Evolutionary conservation across 2,797 vertebrate genomes (phyloP).

Genomic region (Catharus ustulatus): DNA sequence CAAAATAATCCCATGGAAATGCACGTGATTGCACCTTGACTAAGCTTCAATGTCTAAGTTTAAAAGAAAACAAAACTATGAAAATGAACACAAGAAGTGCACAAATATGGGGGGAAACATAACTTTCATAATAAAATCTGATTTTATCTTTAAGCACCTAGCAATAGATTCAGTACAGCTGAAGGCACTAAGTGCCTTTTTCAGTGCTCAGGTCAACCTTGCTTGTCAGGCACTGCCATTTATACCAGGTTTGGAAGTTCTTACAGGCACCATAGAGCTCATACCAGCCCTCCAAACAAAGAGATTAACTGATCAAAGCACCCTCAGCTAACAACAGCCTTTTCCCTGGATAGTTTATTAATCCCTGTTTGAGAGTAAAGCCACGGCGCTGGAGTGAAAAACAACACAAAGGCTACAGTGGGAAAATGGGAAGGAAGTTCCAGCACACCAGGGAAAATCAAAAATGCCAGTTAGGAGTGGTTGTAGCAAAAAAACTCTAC

Average conservation of each 20-base stretch:
- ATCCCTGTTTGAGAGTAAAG: conserved; percentile 6
- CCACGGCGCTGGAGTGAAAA: not conserved
- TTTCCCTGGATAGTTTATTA: conserved; percentile 22
- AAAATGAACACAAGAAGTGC: not conserved
- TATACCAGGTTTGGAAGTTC: conserved; percentile 23
- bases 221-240: conserved; percentile 26
- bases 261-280: not conserved
- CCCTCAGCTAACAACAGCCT: conserved; percentile 19
- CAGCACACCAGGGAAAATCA: not conserved
- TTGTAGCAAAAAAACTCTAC: not conserved
- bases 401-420: not conserved
- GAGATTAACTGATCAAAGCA: conserved; percentile 59
- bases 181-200: not conserved
- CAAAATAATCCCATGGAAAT: not conserved
- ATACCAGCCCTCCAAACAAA: conserved; percentile 24
- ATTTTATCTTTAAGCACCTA: not conserved
- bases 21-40: accelerated
- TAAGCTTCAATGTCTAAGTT: not conserved
- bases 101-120: accelerated
- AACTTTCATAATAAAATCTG: not conserved
- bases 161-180: not conserved
- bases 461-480: not conserved
- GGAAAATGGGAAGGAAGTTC: not conserved
- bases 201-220: not conserved
- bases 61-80: not conserved